Evolutionary conservation across 2,888 invertebrate species (phyloP), one percentile per base, ranked within the genome.

Genomic region (Venusia cambrica): DNA sequence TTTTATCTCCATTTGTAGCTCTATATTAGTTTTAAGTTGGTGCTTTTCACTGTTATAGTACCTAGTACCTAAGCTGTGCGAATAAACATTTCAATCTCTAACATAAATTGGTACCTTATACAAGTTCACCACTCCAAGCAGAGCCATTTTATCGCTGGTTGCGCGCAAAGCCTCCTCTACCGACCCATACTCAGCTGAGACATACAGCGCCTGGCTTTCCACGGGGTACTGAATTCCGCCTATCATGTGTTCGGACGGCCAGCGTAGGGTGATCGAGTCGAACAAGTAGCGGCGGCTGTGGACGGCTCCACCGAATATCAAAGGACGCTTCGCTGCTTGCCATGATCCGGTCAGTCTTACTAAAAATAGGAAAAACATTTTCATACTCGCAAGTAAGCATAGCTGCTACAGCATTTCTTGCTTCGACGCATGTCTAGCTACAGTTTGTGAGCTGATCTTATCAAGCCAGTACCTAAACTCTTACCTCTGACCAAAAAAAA

Each of bases 221-320:
- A 81, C 16, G 0, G 83, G 81, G 45, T 64, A 80, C 15, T 58
- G 55, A 0, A 73, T 30, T 1, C 58, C 61, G 0, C 59, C 72
- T 2, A 83, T 53, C 0, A 56, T 56, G 27, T 84, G 83, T 25
- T 84, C 83, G 0, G 83, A 79, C 0, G 79, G 81, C 60, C 71
- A 67, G 30, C 70, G 76, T 0, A 79, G 12, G 3, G 57, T 51
- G 12, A 83, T 26, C 0, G 74, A 79, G 38, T 80, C 66, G 48
- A 83, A 83, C 1, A 71, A 15, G 36, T 83, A 84, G 1, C 79
- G 64, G 0, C 83, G 70, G 16, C 73, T 69, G 41, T 78, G 65
- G 0, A 66, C 73, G 1, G 77, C 77, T 0, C 83, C 84, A 0
- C 80, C 80, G 34, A 70, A 70, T 1, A 83, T 48, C 0, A 67